These are phyloP conservation scores for Dicyrtomina minuta DNA, from an alignment of 2,888 invertebrate species.

Conservation along the genomic window DNA sequence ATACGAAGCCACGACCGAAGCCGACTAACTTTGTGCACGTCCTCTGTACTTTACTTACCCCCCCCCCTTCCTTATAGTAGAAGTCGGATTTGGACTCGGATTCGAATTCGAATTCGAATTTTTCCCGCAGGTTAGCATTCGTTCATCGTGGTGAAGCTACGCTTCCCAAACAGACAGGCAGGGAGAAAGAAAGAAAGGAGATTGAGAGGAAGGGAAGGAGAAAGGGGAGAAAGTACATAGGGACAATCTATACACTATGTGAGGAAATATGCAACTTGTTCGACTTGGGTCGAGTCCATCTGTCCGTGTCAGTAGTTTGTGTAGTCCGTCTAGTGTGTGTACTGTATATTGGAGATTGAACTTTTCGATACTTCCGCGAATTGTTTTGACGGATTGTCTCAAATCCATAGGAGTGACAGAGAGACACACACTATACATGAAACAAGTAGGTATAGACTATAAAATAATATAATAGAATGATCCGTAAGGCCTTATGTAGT, in stretches of 20 bases:
- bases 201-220: background rate
- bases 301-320: background rate
- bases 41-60: too few relatives aligned
- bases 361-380: conserved; percentile 13
- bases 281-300: background rate
- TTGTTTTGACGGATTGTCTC: conserved; percentile 13
- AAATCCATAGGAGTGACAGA: too few relatives aligned
- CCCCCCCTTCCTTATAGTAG: too few relatives aligned
- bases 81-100: too few relatives aligned
- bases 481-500: too few relatives aligned
- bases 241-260: too few relatives aligned
- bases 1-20: too few relatives aligned
- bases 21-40: too few relatives aligned
- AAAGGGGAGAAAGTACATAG: conserved; percentile 9
- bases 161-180: background rate
- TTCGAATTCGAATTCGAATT: too few relatives aligned
- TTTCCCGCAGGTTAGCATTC: too few relatives aligned
- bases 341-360: background rate
- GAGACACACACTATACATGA: background rate
- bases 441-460: background rate
- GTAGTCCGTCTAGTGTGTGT: background rate
- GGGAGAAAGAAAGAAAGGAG: background rate
- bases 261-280: conserved; percentile 1
- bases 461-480: too few relatives aligned
- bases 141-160: background rate